These are phyloP conservation scores for Antheraea mylitta DNA, from an alignment of 1,140 invertebrate species.

Conservation along the genomic window DNA sequence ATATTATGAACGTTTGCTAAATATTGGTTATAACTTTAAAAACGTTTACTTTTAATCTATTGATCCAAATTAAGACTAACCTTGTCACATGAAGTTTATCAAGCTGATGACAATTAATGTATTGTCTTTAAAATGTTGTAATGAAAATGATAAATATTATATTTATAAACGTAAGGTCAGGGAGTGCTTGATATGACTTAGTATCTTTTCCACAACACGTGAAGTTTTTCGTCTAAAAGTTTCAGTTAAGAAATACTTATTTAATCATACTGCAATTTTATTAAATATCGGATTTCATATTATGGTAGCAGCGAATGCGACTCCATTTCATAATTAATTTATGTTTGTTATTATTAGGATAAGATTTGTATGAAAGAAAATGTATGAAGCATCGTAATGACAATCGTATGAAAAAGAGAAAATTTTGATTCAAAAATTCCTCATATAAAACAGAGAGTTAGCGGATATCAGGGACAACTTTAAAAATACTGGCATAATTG, in stretches of 20 bases:
- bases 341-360: too few species aligned
- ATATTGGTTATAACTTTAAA: background rate
- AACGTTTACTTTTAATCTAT: background rate
- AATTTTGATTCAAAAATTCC: too few species aligned
- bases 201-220: background rate
- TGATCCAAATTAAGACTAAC: slow-evolving; percentile 2
- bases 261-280: background rate
- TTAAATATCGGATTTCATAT: too few species aligned
- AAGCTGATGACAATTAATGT: background rate
- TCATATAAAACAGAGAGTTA: too few species aligned
- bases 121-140: background rate
- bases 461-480: too few species aligned
- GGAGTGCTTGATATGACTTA: background rate
- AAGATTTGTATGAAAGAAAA: too few species aligned
- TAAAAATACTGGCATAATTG: too few species aligned
- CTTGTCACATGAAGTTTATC: background rate
- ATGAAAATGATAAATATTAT: background rate
- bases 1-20: background rate
- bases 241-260: background rate
- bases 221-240: background rate
- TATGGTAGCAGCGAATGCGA: too few species aligned
- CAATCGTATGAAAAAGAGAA: too few species aligned
- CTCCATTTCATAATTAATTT: too few species aligned
- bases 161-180: background rate
- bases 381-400: too few species aligned